Base-by-base conservation (phyloP, 2,113 vertebrate species). In the Psilopsiagon aurifrons region DNA sequence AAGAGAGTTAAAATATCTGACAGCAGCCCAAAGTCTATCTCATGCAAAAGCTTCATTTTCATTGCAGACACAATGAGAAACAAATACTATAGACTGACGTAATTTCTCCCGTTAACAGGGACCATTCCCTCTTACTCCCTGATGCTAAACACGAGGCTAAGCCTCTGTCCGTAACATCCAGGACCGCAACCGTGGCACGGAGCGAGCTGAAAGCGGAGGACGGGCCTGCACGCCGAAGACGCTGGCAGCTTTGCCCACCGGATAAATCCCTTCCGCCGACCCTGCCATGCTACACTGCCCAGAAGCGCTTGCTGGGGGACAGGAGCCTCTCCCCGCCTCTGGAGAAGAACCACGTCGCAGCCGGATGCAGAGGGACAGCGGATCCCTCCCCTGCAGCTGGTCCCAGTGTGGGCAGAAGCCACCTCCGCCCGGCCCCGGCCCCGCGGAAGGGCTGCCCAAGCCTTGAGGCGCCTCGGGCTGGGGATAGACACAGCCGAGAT, bases 251-350 rank as follows among this genome's bases (percentile, higher is more conserved):
- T 5, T 3, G 17, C 4, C 22, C 51, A 3, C 37, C 33, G 55
- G 25, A 33, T 15, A 0, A 1, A 2, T 8, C 13, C 31, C 22
- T 27, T 4, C 33, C 23, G 27, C 52, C 14, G 7, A 6, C 15
- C 6, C 2, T 29, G 10, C 37, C 20, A 18, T 35, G 33, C 55
- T n/a, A 13, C 55, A 4, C 55, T 14, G 33, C 57, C 31, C 63
- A 6, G 43, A 13, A 15, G 10, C 43, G 22, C 35, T 10, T 19
- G 62, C 39, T 25, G 77, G 2, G 70, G n/a, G 17, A 5, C 82
- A 13, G 19, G 16, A 20, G 13, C 33, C 19, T 39, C 29, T 15
- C 29, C 10, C 17, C 8, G 6, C 41, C 17, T 17, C 27, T 19
- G 31, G 17, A 16, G 47, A 18, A 20, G 11, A 27, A n/a, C 64